Evolutionary conservation across 2,797 vertebrate species (phyloP), one percentile per base, ranked within the genome.

Genomic region (Helarctos malayanus): DNA sequence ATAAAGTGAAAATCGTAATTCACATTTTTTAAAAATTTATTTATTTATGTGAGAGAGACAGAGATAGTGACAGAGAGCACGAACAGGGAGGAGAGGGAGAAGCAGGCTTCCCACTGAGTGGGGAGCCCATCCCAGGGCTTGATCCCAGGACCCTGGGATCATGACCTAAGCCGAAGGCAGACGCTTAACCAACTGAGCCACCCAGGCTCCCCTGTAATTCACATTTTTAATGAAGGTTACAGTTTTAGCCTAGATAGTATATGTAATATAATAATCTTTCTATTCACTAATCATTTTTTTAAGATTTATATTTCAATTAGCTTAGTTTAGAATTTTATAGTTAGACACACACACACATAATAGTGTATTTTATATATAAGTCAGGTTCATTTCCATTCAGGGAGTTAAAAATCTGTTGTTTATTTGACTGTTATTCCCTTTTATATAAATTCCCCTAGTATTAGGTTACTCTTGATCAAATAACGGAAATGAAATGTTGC

Each of bases 391-490:
- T 95, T 97, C 32, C 73, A 92, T 87, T 95, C 38, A 96, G 47
- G 16, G 29, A n/a, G 92, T 73, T 95, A 97, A 94, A 94, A 93
- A 94, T 93, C 57, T 88, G 35, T 32, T 86, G 29, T 95, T 91
- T 96, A 83, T 94, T 97, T 96, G 76, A 94, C 45, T 80, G 2
- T 92, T 97, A 96, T 7, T 97, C 21, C 32, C 79, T 94, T 96
- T 97, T 90, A 91, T 88, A 91, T 97, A 96, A 97, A 93, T 92
- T 96, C 84, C 47, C 38, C 56, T 61, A 95, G 63, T 95, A 25
- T 95, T 93, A 94, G 54, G 69, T 94, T 96, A 91, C 95, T 59
- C 25, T 96, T 97, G 90, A 98, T 97, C 95, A 98, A 95, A 95
- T 98, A 94, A 96, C 25, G 25, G 94, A 97, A 97, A 91, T 96